Evolutionary conservation across 2,113 vertebrate genomes (phyloP), one percentile per base, ranked within the genome.

Genomic region (Columba janthina): DNA sequence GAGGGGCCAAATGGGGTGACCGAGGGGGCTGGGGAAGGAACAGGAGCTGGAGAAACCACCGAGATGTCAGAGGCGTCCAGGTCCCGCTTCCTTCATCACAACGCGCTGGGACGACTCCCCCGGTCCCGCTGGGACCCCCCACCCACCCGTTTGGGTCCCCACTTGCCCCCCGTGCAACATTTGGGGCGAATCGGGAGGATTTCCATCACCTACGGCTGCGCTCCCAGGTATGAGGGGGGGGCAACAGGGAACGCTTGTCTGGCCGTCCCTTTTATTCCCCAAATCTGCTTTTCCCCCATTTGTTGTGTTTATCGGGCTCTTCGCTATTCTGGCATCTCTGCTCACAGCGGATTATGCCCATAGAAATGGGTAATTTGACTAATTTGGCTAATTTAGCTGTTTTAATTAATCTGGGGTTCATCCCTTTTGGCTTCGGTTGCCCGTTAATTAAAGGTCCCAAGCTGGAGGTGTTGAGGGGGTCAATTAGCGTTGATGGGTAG

Each of bases 341-440:
- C 25, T 34, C 6, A 1, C 21, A 5, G 36, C 44, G 54, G 51
- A 11, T 10, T 31, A 25, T 1, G 2, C 10, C 7, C 3, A 6
- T 20, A 25, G 19, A 48, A 58, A 42, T 4, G 19, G 36, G 42
- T 42, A 42, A 17, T 42, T 42, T 42, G 16, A 15, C 42, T 42
- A 42, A 42, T 44, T 44, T 44, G 7, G 42, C 42, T 44, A 44
- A 42, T 42, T 42, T 42, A 6, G 42, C 26, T 31, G 4, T 11
- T 20, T 1, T 3, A 42, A 5, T 32, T 28, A 28, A 21, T 21
- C 71, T 1, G 32, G 58, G 53, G 18, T 62, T 48, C 15, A 4
- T 19, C 17, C 44, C 34, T 9, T 6, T 2, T 11, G 22, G 76
- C 26, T 69, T 66, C 44, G 7, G 72, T 3, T 6, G 18, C 32